A percentile compares a stretch with the other conserved stretches of the same genome.
phyloP scores from a whole-genome alignment of 2,888 invertebrate species.

The Tachina fera region DNA sequence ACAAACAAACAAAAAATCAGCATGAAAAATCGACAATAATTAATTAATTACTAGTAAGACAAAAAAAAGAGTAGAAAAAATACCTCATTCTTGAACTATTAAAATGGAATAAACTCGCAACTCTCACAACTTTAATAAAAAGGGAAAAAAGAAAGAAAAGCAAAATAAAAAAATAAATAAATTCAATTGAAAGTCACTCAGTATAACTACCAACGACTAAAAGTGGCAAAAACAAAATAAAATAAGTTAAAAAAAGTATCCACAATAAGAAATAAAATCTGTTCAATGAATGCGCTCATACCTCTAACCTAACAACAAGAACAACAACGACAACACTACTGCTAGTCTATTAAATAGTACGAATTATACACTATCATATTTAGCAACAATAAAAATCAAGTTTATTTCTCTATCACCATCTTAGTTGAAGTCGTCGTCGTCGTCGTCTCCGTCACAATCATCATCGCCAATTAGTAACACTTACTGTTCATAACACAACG shows the following conservation, averaged over 20 bases:
- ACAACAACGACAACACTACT: slow-evolving; percentile 1
- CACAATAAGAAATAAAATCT: slow-evolving; percentile 33
- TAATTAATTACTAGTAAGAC: slow-evolving; percentile 64
- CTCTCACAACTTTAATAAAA: slow-evolving; percentile 6
- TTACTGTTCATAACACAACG: slow-evolving; percentile 35
- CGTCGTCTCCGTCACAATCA: slow-evolving; percentile 17
- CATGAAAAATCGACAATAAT: slow-evolving; percentile 62
- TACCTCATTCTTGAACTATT: slow-evolving; percentile 28
- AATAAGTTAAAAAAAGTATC: slow-evolving; percentile 24
- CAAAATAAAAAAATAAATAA: background rate
- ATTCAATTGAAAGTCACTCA: slow-evolving; percentile 33
- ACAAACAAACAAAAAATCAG: slow-evolving; percentile 29
- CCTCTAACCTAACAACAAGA: background rate
- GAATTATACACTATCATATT: slow-evolving; percentile 23
- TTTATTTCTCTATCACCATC: slow-evolving; percentile 38
- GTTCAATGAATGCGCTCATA: slow-evolving; percentile 29
- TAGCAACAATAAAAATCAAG: slow-evolving; percentile 36
- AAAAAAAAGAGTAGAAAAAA: slow-evolving; percentile 46
- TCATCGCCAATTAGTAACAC: slow-evolving; percentile 66
- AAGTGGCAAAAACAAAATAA: slow-evolving; percentile 39
- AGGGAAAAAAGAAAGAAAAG: background rate
- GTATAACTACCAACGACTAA: slow-evolving; percentile 44
- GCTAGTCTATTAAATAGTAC: slow-evolving; percentile 22
- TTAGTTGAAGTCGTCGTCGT: background rate
- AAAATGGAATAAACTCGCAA: slow-evolving; percentile 43